These are phyloP conservation scores for Anguilla anguilla DNA, from an alignment of 2,797 vertebrate genomes.

Conservation along the genomic window DNA sequence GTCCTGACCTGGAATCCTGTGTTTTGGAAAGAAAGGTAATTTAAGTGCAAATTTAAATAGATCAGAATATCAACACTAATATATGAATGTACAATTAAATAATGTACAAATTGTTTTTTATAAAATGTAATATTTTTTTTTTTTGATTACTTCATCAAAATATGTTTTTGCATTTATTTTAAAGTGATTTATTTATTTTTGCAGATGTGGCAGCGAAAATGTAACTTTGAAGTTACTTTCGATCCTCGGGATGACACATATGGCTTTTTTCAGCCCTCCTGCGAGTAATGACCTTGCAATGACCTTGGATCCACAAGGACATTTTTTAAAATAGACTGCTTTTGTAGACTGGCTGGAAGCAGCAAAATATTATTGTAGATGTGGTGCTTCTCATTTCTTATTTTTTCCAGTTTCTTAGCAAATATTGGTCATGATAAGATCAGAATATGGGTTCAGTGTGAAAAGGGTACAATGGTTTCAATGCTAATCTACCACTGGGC, in stretches of 20 bases:
- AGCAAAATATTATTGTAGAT: slow-evolving; percentile 22
- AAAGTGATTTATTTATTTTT: neutral
- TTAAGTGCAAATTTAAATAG: neutral
- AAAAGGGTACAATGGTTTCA: neutral
- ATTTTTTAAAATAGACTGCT: neutral
- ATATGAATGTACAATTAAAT: neutral
- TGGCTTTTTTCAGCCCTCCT: slow-evolving; percentile 33
- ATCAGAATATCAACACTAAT: neutral
- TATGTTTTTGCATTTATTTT: neutral
- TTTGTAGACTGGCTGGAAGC: neutral
- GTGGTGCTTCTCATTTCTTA: neutral
- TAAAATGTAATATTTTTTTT: too few species aligned
- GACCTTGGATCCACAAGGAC: neutral
- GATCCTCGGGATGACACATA: slow-evolving; percentile 46
- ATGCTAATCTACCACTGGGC: neutral
- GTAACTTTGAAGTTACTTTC: slow-evolving; percentile 55
- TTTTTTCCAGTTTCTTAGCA: neutral
- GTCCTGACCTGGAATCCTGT: slow-evolving; percentile 40
- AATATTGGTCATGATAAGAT: neutral
- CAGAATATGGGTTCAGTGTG: neutral
- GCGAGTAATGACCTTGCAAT: slow-evolving; percentile 45
- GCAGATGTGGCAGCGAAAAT: slow-evolving; percentile 56
- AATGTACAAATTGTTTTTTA: neutral
- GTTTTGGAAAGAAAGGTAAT: slow-evolving; percentile 47
- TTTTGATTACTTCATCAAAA: neutral